Percentiles rank a stretch among this genome's conserved stretches.
phyloP scores from a whole-genome alignment of 2,888 invertebrate genomes.

The Diadegma fenestrale region DNA sequence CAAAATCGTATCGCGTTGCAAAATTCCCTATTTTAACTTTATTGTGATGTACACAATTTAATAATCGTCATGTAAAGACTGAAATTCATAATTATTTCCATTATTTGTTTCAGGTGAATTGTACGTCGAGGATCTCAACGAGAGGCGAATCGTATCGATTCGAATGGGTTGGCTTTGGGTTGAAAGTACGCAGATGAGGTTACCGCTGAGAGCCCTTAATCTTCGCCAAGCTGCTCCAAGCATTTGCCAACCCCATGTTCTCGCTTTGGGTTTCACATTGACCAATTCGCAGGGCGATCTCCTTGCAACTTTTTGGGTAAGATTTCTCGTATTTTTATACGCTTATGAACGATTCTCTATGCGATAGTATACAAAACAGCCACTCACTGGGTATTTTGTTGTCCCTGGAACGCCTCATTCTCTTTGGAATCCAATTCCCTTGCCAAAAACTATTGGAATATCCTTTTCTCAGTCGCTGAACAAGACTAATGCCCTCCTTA shows the following conservation, averaged over 20 bases:
- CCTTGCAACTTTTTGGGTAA: conserved; percentile 83
- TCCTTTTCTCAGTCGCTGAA: not conserved
- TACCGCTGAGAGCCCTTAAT: conserved; percentile 82
- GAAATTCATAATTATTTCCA: not conserved
- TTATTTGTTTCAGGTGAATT: conserved; percentile 80
- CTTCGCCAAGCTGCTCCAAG: conserved; percentile 81
- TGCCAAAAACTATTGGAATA: not conserved
- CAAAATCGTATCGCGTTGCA: not conserved
- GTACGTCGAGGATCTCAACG: conserved; percentile 82
- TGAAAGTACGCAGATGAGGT: conserved; percentile 82
- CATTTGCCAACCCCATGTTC: conserved; percentile 81
- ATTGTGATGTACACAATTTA: not conserved
- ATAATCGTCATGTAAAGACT: not conserved
- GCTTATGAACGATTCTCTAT: not conserved
- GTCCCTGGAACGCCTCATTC: not conserved
- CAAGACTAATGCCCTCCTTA: conserved; percentile 54
- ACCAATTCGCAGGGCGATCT: conserved; percentile 81
- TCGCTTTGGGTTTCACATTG: conserved; percentile 82
- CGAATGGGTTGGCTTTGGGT: conserved; percentile 84
- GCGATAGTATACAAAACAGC: not conserved
- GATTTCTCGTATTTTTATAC: conserved; percentile 14
- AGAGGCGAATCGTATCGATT: conserved; percentile 82
- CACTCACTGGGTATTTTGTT: not conserved
- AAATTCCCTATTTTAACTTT: not conserved
- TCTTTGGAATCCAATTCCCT: not conserved